phyloP scores from a whole-genome alignment of 2,113 vertebrate genomes.

The Suncus etruscus region DNA sequence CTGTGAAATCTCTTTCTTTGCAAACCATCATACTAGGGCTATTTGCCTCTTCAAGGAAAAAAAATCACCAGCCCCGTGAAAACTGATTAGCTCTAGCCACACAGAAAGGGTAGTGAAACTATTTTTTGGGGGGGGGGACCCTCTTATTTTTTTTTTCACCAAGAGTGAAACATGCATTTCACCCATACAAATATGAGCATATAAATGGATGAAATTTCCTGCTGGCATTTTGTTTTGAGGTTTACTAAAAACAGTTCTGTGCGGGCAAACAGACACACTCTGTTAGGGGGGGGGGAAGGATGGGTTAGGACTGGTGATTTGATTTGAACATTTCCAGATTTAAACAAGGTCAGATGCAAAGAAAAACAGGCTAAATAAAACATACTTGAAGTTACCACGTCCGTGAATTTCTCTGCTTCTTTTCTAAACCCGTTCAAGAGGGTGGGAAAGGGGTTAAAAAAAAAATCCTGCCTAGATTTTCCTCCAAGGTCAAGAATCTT shows the following conservation, averaged over 20 bases:
- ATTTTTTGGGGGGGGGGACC: neutral
- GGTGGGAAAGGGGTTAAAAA: too few relatives aligned
- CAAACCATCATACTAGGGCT: conserved; percentile 22
- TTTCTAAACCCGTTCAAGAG: conserved; percentile 16
- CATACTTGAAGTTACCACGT: conserved; percentile 11
- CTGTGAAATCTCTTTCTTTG: neutral
- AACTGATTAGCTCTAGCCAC: conserved; percentile 31
- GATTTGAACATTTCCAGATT: conserved; percentile 36
- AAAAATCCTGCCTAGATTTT: neutral
- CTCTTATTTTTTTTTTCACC: neutral
- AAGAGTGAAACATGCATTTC: neutral
- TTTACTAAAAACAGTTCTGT: conserved; percentile 16
- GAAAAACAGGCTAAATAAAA: conserved; percentile 30
- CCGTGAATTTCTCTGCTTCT: neutral
- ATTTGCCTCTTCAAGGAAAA: neutral
- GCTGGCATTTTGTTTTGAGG: conserved; percentile 50
- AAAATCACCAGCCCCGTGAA: neutral
- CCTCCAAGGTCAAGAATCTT: neutral
- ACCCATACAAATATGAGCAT: neutral
- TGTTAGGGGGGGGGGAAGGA: neutral
- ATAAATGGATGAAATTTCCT: neutral
- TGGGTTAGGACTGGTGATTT: neutral
- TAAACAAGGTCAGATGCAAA: neutral
- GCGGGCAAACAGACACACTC: neutral
- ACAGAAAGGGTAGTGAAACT: conserved; percentile 31